Conservation (phyloP, 2,113 vertebrate species). For the Aythya baeri region DNA sequence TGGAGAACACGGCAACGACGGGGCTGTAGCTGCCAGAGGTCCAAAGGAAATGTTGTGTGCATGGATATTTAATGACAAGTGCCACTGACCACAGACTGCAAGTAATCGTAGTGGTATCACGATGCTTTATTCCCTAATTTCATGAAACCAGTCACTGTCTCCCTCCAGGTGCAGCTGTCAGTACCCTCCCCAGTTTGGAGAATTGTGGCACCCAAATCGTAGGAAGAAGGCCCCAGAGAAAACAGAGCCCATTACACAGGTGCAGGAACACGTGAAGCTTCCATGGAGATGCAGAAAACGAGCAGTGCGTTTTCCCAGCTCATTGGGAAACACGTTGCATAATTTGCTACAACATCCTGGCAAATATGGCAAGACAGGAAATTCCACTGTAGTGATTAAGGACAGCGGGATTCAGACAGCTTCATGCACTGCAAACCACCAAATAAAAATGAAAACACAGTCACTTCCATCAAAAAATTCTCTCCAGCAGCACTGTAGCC, state of each 20-base stretch:
- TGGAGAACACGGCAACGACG: not conserved
- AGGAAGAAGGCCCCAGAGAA: not conserved
- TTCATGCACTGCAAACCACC: not conserved
- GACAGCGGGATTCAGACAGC: not conserved
- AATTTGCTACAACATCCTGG: not conserved
- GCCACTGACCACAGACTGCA: not conserved
- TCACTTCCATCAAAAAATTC: not conserved
- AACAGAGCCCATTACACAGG: not conserved
- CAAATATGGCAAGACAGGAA: not conserved
- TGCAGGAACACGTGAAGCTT: not conserved
- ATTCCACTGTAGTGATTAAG: fast-evolving
- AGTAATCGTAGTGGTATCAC: fast-evolving
- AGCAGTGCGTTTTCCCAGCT: not conserved
- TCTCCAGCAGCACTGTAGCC: not conserved
- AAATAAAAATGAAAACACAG: not conserved
- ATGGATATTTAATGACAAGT: fast-evolving
- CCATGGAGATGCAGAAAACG: not conserved
- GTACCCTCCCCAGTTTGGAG: not conserved
- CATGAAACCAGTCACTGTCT: not conserved
- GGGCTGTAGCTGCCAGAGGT: not conserved
- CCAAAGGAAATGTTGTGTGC: not conserved
- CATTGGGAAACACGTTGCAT: not conserved
- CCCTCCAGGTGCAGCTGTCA: fast-evolving
- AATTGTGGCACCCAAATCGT: not conserved
- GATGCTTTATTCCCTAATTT: fast-evolving